phyloP scores from a whole-genome alignment of 2,888 invertebrate genomes.

The Drosophila kanekoi region DNA sequence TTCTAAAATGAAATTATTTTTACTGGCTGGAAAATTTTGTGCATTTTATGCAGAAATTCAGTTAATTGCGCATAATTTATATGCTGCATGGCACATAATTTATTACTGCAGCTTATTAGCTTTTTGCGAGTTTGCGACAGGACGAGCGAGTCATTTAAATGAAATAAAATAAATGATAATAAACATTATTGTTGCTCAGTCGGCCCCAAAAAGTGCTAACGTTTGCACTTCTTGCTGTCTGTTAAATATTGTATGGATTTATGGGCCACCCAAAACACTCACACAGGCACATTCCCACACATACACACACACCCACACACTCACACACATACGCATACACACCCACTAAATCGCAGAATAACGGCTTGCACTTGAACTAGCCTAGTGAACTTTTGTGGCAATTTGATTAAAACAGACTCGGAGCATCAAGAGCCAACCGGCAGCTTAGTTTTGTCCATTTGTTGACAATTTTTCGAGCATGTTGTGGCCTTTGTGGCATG shows the following conservation, averaged over 20 bases:
- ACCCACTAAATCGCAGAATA: slow-evolving; percentile 50
- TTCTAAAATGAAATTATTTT: slow-evolving; percentile 49
- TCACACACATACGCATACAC: slow-evolving; percentile 1
- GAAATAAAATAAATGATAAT: slow-evolving; percentile 81
- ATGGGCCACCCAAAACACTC: slow-evolving; percentile 46
- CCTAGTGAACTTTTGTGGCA: slow-evolving; percentile 54
- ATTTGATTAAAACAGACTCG: slow-evolving; percentile 73
- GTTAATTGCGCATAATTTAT: slow-evolving; percentile 79
- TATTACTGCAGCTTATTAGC: slow-evolving; percentile 82
- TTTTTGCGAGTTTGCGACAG: slow-evolving; percentile 60
- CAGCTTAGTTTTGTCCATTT: slow-evolving; percentile 50
- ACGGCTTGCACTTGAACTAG: slow-evolving; percentile 64
- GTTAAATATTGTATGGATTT: slow-evolving; percentile 73
- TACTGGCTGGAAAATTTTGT: slow-evolving; percentile 60
- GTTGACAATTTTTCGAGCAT: slow-evolving; percentile 44
- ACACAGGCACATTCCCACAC: slow-evolving; percentile 13
- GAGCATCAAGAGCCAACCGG: slow-evolving; percentile 41
- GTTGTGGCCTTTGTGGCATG: slow-evolving; percentile 38
- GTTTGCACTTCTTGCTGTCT: slow-evolving; percentile 74
- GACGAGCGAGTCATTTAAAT: slow-evolving; percentile 71
- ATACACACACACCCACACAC: slow-evolving; percentile 1
- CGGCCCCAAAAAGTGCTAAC: slow-evolving; percentile 66
- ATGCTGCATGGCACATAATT: slow-evolving; percentile 78
- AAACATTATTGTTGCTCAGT: slow-evolving; percentile 72
- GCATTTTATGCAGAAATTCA: slow-evolving; percentile 73